These are phyloP conservation scores for Thunnus thynnus DNA, from an alignment of 2,113 vertebrate genomes.

Conservation along the genomic window DNA sequence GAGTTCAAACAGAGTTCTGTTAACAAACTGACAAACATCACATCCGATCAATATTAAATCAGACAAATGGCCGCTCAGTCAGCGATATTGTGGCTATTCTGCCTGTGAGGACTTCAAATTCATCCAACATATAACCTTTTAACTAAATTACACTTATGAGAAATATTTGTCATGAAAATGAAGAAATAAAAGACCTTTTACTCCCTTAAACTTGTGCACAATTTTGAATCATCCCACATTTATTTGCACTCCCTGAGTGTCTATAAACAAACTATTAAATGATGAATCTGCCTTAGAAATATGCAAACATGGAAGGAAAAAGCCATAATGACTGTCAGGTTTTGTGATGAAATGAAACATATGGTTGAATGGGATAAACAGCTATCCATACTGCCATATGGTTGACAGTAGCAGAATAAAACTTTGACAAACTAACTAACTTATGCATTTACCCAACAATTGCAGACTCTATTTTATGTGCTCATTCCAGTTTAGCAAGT, in stretches of 20 bases:
- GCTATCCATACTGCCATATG: not conserved
- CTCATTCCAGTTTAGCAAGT: not conserved
- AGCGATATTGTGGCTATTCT: not conserved
- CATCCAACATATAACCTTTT: not conserved
- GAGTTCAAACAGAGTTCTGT: not conserved
- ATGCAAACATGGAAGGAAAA: not conserved
- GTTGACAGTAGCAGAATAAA: not conserved
- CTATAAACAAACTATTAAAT: not conserved
- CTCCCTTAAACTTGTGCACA: not conserved
- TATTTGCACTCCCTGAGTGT: not conserved
- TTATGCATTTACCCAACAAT: not conserved
- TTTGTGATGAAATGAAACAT: constrained; percentile 22
- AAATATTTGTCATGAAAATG: not conserved
- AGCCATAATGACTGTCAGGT: not conserved
- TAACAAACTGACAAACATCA: not conserved
- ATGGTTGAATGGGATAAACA: not conserved
- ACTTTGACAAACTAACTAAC: not conserved
- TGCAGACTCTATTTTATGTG: not conserved
- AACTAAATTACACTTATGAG: not conserved
- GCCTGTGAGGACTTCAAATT: not conserved
- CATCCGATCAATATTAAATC: not conserved
- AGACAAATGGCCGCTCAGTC: not conserved
- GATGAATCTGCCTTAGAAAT: not conserved
- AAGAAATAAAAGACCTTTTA: not conserved
- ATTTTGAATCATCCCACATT: not conserved